Evolutionary conservation across 2,113 vertebrate species (phyloP).

Genomic region (Eretmochelys imbricata): DNA sequence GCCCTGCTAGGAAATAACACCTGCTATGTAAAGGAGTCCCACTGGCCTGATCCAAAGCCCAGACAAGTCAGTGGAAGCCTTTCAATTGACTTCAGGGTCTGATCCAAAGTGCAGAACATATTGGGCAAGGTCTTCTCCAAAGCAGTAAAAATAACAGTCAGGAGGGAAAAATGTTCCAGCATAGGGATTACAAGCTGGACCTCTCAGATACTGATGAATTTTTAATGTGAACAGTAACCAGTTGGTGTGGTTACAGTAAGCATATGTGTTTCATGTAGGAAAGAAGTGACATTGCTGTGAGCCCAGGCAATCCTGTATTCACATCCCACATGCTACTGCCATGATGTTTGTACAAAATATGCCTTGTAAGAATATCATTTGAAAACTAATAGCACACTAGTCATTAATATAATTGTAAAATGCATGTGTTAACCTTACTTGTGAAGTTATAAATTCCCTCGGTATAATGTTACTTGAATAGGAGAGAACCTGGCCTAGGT

Average conservation of each 20-base stretch:
- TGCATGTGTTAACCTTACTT: neutral
- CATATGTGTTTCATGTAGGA: neutral
- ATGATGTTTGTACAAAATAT: neutral
- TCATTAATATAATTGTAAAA: neutral
- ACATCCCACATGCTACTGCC: neutral
- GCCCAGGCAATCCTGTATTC: neutral
- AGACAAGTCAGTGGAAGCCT: neutral
- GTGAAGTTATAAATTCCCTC: neutral
- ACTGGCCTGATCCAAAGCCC: neutral
- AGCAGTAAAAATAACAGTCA: constrained; percentile 9
- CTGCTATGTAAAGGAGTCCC: neutral
- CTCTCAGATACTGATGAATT: neutral
- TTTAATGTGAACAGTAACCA: neutral
- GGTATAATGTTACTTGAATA: neutral
- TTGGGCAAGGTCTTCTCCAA: neutral
- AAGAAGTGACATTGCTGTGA: neutral
- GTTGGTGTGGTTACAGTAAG: neutral
- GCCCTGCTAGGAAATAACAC: neutral
- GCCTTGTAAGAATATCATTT: neutral
- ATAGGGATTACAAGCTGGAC: neutral
- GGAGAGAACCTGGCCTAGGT: neutral
- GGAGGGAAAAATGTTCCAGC: neutral
- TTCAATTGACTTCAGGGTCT: neutral
- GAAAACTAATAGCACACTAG: neutral
- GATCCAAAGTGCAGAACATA: neutral